A percentile compares a stretch with the other conserved stretches of the same genome.
These are phyloP conservation scores for Ranitomeya imitator DNA, from an alignment of 2,113 vertebrate genomes.

Conservation along the genomic window DNA sequence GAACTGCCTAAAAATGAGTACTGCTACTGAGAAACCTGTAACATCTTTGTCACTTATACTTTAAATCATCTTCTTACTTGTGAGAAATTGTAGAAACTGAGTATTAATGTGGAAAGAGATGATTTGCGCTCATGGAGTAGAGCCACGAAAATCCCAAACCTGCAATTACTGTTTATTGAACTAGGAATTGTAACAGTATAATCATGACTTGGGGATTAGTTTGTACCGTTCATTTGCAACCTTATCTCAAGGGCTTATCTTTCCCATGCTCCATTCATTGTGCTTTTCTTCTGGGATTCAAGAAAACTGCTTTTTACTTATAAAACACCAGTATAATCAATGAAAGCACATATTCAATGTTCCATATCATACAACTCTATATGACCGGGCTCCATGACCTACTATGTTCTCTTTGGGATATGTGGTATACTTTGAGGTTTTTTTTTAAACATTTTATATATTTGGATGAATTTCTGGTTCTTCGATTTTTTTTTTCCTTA, in stretches of 20 bases:
- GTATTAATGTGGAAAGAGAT: slow-evolving; percentile 10
- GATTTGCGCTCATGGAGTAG: not conserved
- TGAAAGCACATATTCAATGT: not conserved
- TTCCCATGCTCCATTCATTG: not conserved
- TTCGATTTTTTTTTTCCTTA: not conserved
- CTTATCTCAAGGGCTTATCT: not conserved
- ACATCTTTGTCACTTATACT: not conserved
- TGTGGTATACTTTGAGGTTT: not conserved
- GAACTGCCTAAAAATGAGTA: not conserved
- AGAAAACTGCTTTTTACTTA: not conserved
- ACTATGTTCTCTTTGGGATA: not conserved
- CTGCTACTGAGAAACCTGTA: too few relatives aligned
- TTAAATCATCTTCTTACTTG: not conserved
- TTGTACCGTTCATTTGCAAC: not conserved
- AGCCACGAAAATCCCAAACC: slow-evolving; percentile 15
- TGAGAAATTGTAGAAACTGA: not conserved
- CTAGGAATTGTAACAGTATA: not conserved
- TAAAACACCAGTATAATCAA: not conserved
- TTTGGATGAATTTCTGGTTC: not conserved
- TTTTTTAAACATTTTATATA: not conserved
- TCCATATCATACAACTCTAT: not conserved
- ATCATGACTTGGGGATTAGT: slow-evolving; percentile 1
- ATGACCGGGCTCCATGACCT: not conserved
- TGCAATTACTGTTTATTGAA: slow-evolving; percentile 26
- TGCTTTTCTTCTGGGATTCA: too few relatives aligned